A percentile compares a stretch with the other conserved stretches of the same genome.
Evolutionary conservation across 2,113 vertebrate species (phyloP).

Genomic region (Copsychus sechellarum): DNA sequence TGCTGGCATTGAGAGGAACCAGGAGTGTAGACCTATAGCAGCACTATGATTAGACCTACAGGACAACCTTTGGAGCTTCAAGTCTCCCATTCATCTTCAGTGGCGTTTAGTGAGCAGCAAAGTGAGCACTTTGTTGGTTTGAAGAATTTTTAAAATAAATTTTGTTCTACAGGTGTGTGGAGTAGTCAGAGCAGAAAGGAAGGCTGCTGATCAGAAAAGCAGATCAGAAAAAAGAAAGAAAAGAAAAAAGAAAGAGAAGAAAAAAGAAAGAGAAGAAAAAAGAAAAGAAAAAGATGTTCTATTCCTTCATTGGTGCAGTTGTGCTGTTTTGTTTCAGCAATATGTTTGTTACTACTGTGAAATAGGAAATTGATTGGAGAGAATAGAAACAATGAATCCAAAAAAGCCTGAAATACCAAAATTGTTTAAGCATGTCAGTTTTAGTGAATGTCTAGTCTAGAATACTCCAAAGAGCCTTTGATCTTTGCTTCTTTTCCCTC

Average conservation of each 20-base stretch:
- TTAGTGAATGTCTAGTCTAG: not conserved
- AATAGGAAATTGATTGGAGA: not conserved
- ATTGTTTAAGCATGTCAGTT: not conserved
- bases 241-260: too few relatives aligned
- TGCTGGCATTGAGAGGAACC: accelerated
- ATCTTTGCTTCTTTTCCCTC: not conserved
- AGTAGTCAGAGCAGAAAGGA: not conserved
- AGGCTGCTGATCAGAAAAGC: not conserved
- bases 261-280: too few relatives aligned
- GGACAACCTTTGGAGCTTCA: not conserved
- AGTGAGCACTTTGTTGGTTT: not conserved
- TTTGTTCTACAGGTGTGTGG: not conserved
- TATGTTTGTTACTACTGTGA: not conserved
- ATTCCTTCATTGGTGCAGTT: not conserved
- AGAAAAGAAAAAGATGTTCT: too few relatives aligned
- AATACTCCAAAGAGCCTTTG: not conserved
- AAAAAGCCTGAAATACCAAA: not conserved
- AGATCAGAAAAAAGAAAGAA: not conserved
- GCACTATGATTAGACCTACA: not conserved
- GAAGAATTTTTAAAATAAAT: not conserved
- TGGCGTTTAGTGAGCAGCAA: not conserved
- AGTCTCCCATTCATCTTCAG: not conserved
- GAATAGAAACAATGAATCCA: not conserved
- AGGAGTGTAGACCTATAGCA: not conserved
- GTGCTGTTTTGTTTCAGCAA: not conserved